A percentile compares a stretch with the other conserved stretches of the same genome.
Conservation (phyloP, 2,113 vertebrate genomes). For the Pteropus alecto region DNA sequence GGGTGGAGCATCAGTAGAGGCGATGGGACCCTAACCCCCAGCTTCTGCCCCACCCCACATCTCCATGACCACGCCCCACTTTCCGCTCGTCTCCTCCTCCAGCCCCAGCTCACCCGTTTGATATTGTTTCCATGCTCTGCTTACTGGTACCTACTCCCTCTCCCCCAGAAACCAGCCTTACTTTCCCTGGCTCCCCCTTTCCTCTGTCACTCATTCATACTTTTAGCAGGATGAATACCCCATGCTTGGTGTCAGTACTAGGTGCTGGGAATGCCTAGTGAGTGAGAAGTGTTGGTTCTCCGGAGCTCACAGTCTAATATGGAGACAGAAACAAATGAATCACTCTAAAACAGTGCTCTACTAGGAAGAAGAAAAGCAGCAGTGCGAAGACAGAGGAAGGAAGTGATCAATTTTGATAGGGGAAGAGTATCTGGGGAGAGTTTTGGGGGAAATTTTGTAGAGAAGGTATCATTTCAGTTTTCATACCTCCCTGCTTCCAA, state of each 20-base stretch:
- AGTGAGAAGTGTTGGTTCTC: background rate
- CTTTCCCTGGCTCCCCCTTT: background rate
- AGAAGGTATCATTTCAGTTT: background rate
- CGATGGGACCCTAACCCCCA: background rate
- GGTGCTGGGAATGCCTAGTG: background rate
- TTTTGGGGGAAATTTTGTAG: background rate
- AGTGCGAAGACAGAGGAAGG: background rate
- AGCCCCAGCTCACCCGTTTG: fast-evolving
- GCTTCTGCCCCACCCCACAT: background rate
- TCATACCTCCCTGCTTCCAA: background rate
- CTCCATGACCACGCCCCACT: background rate
- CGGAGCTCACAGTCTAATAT: background rate
- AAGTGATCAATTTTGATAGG: background rate
- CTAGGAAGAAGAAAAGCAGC: background rate
- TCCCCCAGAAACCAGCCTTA: background rate
- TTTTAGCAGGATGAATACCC: background rate
- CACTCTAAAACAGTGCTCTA: background rate
- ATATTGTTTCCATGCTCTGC: background rate
- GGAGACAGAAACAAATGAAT: background rate
- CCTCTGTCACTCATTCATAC: background rate
- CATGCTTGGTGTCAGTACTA: background rate
- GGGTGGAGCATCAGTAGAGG: background rate
- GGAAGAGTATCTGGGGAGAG: background rate
- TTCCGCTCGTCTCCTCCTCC: background rate
- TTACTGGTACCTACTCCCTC: background rate